phyloP scores from a whole-genome alignment of 2,888 invertebrate species.

The Heteromyza rotundicornis region DNA sequence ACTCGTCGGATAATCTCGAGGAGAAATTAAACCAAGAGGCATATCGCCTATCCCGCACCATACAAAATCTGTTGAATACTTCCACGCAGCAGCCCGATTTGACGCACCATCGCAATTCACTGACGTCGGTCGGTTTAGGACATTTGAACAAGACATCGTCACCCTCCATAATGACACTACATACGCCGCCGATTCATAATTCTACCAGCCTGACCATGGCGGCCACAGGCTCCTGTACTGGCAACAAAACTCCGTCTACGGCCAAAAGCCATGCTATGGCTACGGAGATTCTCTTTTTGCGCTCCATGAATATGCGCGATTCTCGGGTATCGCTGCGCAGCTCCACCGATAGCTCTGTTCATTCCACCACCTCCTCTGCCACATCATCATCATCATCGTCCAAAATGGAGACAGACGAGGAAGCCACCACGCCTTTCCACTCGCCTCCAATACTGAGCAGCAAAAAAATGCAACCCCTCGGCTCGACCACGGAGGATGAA shows the following conservation, averaged over 20 bases:
- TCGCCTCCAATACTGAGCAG: conserved; percentile 26
- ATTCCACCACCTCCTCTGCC: conserved; percentile 59
- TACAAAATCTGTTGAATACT: conserved; percentile 70
- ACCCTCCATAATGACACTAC: conserved; percentile 37
- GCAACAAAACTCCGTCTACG: conserved; percentile 5
- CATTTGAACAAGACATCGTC: conserved; percentile 40
- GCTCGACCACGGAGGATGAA: conserved; percentile 72
- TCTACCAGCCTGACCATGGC: conserved; percentile 36
- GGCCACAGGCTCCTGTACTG: conserved; percentile 7
- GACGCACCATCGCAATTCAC: conserved; percentile 38
- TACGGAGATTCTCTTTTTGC: conserved; percentile 56
- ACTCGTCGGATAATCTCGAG: conserved; percentile 67
- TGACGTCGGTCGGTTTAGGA: conserved; percentile 29
- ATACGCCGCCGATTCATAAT: conserved; percentile 41
- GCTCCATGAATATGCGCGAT: conserved; percentile 58
- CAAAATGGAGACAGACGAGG: conserved; percentile 61
- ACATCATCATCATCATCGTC: conserved; percentile 38
- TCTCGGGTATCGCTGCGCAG: conserved; percentile 61
- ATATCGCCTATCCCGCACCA: conserved; percentile 70
- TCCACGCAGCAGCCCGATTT: conserved; percentile 70
- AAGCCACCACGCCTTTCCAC: conserved; percentile 31
- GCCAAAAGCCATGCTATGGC: conserved; percentile 34
- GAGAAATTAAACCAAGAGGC: conserved; percentile 73
- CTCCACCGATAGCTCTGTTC: conserved; percentile 61
- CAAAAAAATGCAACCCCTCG: conserved; percentile 9